Evolutionary conservation across 2,888 invertebrate genomes (phyloP), one percentile per base, ranked within the genome.

Genomic region (Noctua comes): DNA sequence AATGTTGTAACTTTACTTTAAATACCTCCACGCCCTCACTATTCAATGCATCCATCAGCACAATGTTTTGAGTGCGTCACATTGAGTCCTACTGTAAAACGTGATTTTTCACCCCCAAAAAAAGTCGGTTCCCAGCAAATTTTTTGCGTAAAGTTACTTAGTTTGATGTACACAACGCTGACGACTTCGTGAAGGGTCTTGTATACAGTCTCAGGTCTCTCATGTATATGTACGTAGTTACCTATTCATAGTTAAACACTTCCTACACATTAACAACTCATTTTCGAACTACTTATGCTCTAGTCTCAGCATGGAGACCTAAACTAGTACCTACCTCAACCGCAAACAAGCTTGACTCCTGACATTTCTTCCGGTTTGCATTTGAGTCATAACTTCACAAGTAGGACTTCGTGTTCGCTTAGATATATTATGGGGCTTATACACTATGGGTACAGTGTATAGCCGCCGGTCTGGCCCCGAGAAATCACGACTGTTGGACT

Each of bases 331-430:
- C 13, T 31, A 59, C 10, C n/a, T n/a, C 27, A 27, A 54, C 59
- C 51, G 43, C 85, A 48, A 69, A 78, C 81, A 78, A 68, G 68
- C 46, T 71, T 75, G 82, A 85, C 84, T 72, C 54, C 72, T 84
- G 86, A 72, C 74, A 74, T 84, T 85, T 86, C 73, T 82, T 86
- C 78, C 84, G 83, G 73, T 54, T 54, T 62, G 48, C 27, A 69
- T 80, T 78, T 74, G 83, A 86, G 78, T 83, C 80, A 73, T 72
- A 83, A 73, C 83, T 83, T 82, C 79, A 66, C 76, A 73, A 70
- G 68, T 68, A 83, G 82, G 51, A 31, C 54, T 77, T 86, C 48
- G 73, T 73, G 79, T 70, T 62, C 59, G 11, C n/a, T 71, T 68
- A 76, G 68, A 54, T 73, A 66, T 77, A 77, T 64, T 70, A 77